phyloP scores from a whole-genome alignment of 2,797 vertebrate species.

The Amblyopsis hoosieri region DNA sequence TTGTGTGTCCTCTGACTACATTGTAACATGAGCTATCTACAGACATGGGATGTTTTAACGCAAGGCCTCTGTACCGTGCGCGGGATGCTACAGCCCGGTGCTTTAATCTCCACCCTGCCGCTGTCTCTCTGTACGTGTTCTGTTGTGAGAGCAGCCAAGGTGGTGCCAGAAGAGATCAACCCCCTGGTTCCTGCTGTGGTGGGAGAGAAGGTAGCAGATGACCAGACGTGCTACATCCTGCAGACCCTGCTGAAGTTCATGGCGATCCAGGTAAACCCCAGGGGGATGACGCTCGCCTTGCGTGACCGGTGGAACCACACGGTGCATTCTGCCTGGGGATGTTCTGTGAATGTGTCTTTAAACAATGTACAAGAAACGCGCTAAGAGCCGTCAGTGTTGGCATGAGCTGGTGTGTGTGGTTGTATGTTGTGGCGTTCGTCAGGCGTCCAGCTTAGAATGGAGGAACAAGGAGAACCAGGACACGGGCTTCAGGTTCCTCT shows the following conservation, averaged over 20 bases:
- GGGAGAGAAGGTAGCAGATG: conserved; percentile 92
- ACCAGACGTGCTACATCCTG: conserved; percentile 94
- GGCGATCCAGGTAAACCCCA: conserved; percentile 88
- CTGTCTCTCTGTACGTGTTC: conserved; percentile 18
- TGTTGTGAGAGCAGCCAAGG: conserved; percentile 81
- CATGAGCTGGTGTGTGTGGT: not conserved
- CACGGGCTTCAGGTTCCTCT: conserved; percentile 97
- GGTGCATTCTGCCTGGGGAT: no score
- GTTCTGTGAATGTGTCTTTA: no score
- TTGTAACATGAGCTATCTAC: not conserved
- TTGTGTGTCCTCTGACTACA: no score
- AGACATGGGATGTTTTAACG: no score
- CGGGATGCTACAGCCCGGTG: no score
- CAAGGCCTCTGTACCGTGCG: no score
- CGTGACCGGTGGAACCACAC: no score
- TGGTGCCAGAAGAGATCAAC: conserved; percentile 93
- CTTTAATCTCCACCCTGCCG: no score
- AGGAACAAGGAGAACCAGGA: conserved; percentile 94
- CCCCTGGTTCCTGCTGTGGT: conserved; percentile 89
- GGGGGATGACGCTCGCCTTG: no score
- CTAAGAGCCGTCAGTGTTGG: no score
- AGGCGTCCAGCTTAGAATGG: conserved; percentile 98
- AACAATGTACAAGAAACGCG: no score
- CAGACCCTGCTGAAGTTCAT: conserved; percentile 93
- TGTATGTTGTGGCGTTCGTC: conserved; percentile 50